Conservation (phyloP, 2,797 vertebrate genomes). For the Arctocebus calabarensis region DNA sequence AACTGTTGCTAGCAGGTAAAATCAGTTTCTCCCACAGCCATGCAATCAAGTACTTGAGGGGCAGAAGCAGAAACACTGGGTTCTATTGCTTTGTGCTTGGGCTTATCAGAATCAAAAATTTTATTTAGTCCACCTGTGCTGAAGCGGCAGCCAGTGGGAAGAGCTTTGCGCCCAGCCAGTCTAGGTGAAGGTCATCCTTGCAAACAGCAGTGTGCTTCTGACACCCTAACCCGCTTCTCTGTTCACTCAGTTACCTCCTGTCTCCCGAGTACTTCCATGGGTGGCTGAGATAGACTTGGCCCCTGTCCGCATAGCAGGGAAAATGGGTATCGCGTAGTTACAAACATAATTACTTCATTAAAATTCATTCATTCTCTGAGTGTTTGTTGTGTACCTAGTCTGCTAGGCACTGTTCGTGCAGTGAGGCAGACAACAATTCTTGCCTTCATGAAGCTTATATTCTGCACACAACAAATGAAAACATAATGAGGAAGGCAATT, state of each 20-base stretch:
- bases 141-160: background rate
- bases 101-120: background rate
- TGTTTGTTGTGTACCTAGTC: background rate
- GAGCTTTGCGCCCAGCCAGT: background rate
- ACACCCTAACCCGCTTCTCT: background rate
- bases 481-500: background rate
- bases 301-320: background rate
- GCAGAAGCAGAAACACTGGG: background rate
- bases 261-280: background rate
- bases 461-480: background rate
- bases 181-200: background rate
- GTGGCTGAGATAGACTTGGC: background rate
- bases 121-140: conserved; percentile 4
- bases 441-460: background rate
- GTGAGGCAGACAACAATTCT: background rate
- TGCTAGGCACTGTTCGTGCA: background rate
- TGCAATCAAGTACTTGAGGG: background rate
- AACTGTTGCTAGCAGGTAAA: background rate
- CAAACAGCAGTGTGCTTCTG: background rate
- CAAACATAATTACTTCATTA: background rate
- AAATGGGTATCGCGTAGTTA: background rate
- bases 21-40: background rate
- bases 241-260: background rate
- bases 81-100: background rate
- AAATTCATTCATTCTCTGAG: background rate